Percentiles rank a stretch among this genome's conserved stretches.
Conservation (phyloP, 2,797 vertebrate genomes). For the Rhynchonycteris naso region DNA sequence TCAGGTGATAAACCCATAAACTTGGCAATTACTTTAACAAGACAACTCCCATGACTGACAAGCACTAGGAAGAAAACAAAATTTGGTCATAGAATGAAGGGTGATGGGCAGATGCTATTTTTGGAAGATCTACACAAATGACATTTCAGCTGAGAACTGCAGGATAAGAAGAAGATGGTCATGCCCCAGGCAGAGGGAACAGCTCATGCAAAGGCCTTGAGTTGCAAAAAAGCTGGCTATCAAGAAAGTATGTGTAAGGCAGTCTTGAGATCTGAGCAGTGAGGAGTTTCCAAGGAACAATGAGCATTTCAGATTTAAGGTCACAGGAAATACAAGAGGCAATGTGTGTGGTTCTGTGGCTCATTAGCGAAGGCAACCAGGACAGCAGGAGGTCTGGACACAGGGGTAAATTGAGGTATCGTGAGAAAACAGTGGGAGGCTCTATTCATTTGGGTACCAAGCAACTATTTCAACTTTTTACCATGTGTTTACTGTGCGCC, state of each 20-base stretch:
- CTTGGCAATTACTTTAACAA: not conserved
- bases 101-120: not conserved
- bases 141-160: not conserved
- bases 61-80: not conserved
- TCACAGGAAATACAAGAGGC: not conserved
- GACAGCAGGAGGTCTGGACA: not conserved
- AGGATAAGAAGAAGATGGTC: not conserved
- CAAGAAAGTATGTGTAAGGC: accelerated
- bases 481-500: not conserved
- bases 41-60: not conserved
- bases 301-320: accelerated
- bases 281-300: not conserved
- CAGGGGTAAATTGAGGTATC: no score
- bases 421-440: not conserved
- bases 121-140: not conserved
- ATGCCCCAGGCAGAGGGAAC: not conserved
- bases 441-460: no score
- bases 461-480: not conserved
- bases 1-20: not conserved
- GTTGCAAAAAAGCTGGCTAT: no score
- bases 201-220: not conserved
- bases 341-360: accelerated
- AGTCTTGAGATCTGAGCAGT: not conserved
- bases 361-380: not conserved
- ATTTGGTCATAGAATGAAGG: not conserved